These are phyloP conservation scores for Cyanocitta stelleri DNA, from an alignment of 2,113 vertebrate genomes.

Conservation along the genomic window DNA sequence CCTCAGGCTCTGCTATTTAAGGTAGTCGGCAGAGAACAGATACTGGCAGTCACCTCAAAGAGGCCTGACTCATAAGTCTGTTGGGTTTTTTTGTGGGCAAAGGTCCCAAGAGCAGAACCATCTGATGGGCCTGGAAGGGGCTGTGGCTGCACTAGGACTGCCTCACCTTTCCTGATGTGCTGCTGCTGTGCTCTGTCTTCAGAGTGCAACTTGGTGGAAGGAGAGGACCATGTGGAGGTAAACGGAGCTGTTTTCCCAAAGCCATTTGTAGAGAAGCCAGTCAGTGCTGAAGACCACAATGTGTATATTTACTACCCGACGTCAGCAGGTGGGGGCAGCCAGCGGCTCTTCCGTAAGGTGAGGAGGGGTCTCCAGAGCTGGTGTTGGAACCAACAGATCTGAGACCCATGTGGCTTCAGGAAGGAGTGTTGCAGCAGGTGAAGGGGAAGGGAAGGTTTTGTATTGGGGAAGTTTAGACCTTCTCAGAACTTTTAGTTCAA, in stretches of 20 bases:
- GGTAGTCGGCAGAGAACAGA: neutral
- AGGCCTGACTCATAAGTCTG: neutral
- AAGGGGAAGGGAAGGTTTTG: neutral
- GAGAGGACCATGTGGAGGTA: constrained; percentile 96
- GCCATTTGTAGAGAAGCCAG: constrained; percentile 97
- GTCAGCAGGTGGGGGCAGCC: constrained; percentile 94
- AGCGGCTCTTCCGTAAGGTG: constrained; percentile 97
- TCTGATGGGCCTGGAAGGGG: neutral
- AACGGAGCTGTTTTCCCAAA: constrained; percentile 96
- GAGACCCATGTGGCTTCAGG: neutral
- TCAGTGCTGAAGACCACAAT: constrained; percentile 97
- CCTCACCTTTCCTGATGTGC: neutral
- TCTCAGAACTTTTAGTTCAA: neutral
- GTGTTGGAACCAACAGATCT: neutral
- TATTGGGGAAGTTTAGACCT: neutral
- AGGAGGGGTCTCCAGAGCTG: neutral
- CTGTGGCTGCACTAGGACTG: neutral
- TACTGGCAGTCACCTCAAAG: neutral
- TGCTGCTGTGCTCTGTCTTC: constrained; percentile 15
- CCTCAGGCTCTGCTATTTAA: neutral
- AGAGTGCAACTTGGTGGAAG: constrained; percentile 95
- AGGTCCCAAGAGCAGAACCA: neutral
- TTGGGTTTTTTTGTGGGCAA: neutral
- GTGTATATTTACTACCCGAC: constrained; percentile 99
- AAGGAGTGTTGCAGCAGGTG: neutral